Base-by-base conservation (phyloP, 2,888 invertebrate species). In the Campaea margaritaria region DNA sequence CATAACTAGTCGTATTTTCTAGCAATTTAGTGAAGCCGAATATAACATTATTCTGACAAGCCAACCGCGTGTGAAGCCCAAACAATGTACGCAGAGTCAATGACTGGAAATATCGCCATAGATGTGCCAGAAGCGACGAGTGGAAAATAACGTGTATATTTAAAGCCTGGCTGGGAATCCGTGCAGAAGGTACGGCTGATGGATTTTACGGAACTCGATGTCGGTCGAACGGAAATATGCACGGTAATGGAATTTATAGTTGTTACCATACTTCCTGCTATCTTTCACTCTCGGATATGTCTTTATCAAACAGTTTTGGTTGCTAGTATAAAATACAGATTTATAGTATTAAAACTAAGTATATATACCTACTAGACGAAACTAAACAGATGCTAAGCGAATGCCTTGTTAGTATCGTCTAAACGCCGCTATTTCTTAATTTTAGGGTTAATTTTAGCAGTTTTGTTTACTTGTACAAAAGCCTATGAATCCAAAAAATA, bases 11-110 rank as follows among this genome's bases (percentile, higher is more conserved):
- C 5, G 21, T 21, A 2, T 21, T 3, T 21, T 21, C 21, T 3
- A 21, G 21, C 21, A 21, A 21, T 21, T 21, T 21, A 70, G 61
- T 70, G 67, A 70, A 69, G 67, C 69, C 67, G 64, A 75, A 75
- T 73, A 73, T 73, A 70, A 70, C 71, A 69, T 73, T 72, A 73
- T 67, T 66, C 55, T 55, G 41, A 44, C 44, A 28, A 67, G 47
- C 31, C 62, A 61, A 69, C 64, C 65, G 68, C 65, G 51, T 58
- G 56, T 59, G 66, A 73, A 70, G 65, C 73, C 68, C 59, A 65
- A 72, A 73, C 68, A 73, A 74, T 75, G 71, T 72, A 62, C 64
- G 62, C 56, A 38, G 69, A 72, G 65, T 62, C 70, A 75, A 59
- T 70, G 72, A 71, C 70, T 73, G 65, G 63, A 67, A 68, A 65